Evolutionary conservation across 92 coral and sea anemone genomes (phyloP).

Genomic region (Scolanthus callimorphus): DNA sequence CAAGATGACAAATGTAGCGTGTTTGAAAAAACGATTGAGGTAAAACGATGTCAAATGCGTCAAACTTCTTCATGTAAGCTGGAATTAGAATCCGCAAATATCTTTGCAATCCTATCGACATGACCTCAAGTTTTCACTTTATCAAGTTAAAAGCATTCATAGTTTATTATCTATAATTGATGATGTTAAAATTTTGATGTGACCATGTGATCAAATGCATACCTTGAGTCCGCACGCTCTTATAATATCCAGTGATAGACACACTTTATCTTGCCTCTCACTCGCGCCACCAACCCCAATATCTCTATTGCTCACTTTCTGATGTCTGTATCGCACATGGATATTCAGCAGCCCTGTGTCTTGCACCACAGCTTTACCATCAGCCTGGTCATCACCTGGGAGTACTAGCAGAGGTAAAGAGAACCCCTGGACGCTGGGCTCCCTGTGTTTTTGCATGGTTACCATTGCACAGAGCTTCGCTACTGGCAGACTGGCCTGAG

Average conservation of each 20-base stretch:
- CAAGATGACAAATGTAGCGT: too few species aligned
- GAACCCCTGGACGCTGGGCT: slow-evolving; percentile 79
- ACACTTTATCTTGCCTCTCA: slow-evolving; percentile 51
- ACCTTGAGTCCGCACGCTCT: slow-evolving; percentile 98
- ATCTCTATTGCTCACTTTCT: slow-evolving; percentile 9
- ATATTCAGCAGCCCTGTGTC: slow-evolving; percentile 84
- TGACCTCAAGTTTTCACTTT: too few species aligned
- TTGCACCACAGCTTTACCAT: slow-evolving; percentile 27
- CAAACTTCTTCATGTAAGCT: too few species aligned
- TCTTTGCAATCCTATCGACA: too few species aligned
- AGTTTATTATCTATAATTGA: too few species aligned
- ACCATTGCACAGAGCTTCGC: slow-evolving; percentile 98
- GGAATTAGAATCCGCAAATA: too few species aligned
- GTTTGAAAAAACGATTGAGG: too few species aligned
- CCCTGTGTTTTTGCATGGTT: slow-evolving; percentile 91
- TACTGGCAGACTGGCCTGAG: slow-evolving; percentile 82
- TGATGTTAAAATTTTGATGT: too few species aligned
- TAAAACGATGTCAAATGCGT: too few species aligned
- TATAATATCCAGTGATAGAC: slow-evolving; percentile 63
- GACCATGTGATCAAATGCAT: too few species aligned
- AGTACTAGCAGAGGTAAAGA: slow-evolving; percentile 80
- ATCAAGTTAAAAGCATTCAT: too few species aligned
- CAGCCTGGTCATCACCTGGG: slow-evolving; percentile 55
- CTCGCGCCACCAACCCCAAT: slow-evolving; percentile 8
- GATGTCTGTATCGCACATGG: slow-evolving; percentile 72